These are phyloP conservation scores for Crotalus viridis DNA, from an alignment of 2,113 vertebrate genomes.

Conservation along the genomic window DNA sequence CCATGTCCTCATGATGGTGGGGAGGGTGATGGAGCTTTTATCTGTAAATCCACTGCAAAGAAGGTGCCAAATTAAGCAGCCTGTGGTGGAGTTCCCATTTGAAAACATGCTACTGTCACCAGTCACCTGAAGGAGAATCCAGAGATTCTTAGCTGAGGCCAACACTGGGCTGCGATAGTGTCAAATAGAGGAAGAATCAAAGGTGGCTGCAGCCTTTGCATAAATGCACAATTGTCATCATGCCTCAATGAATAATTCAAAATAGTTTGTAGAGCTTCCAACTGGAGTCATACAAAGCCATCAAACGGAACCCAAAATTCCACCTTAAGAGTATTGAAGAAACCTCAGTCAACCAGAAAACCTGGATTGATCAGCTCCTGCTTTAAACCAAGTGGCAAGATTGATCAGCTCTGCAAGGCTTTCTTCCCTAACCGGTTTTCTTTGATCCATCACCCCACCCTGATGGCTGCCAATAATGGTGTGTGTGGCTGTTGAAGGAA, in stretches of 20 bases:
- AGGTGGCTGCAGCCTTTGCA: accelerated
- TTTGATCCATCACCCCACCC: neutral
- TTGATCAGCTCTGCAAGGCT: neutral
- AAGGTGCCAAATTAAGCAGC: slow-evolving; percentile 16
- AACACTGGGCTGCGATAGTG: neutral
- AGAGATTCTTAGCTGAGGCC: neutral
- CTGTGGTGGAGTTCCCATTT: neutral
- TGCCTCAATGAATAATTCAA: neutral
- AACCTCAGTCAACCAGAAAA: neutral
- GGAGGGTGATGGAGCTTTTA: neutral
- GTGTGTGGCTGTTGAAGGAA: neutral
- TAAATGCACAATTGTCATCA: neutral
- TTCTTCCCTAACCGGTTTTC: neutral
- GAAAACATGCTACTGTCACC: slow-evolving; percentile 12
- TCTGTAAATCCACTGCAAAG: slow-evolving; percentile 4
- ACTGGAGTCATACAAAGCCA: neutral
- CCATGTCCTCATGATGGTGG: neutral
- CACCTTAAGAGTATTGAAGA: neutral
- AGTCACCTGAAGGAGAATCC: neutral
- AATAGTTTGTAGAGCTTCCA: accelerated
- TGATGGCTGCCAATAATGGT: accelerated
- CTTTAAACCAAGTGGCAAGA: neutral
- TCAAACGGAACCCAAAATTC: accelerated
- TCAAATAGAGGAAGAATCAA: neutral
- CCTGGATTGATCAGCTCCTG: accelerated